A percentile compares a stretch with the other conserved stretches of the same genome.
Conservation (phyloP, 35 echinoderm and acorn worm species). For the Lytechinus variegatus region DNA sequence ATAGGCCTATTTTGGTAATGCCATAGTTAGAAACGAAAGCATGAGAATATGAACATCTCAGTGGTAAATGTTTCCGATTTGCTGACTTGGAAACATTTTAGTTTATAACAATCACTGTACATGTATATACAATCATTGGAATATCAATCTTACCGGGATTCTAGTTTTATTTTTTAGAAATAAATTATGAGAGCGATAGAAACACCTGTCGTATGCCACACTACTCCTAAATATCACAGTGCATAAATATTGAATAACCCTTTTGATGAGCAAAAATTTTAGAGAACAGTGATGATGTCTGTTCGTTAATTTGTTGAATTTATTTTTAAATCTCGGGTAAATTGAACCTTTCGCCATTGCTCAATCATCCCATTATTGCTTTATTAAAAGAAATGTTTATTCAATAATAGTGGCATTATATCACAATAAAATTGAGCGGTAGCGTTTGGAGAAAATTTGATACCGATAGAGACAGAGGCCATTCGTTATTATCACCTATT, state of each 20-base stretch:
- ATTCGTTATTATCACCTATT: neutral
- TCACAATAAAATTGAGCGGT: neutral
- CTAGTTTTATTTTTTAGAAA: no score
- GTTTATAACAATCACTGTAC: no score
- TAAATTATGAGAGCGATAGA: neutral
- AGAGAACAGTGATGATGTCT: neutral
- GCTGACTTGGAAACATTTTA: no score
- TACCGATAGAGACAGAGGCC: neutral
- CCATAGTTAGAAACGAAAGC: no score
- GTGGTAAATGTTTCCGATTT: no score
- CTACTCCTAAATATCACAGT: neutral
- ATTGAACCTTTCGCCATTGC: neutral
- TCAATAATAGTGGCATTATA: neutral
- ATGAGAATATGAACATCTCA: no score
- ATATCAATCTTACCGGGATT: no score
- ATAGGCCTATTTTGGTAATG: no score
- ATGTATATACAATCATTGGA: no score
- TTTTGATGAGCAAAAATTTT: neutral
- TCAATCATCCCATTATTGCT: neutral
- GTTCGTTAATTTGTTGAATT: neutral
- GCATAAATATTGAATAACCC: neutral
- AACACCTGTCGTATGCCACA: neutral
- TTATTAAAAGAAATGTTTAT: neutral
- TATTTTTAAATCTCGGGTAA: neutral
- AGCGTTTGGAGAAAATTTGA: neutral